A percentile compares a stretch with the other conserved stretches of the same genome.
Evolutionary conservation across 2,888 invertebrate genomes (phyloP).

Genomic region (Tuberolachnus salignus): DNA sequence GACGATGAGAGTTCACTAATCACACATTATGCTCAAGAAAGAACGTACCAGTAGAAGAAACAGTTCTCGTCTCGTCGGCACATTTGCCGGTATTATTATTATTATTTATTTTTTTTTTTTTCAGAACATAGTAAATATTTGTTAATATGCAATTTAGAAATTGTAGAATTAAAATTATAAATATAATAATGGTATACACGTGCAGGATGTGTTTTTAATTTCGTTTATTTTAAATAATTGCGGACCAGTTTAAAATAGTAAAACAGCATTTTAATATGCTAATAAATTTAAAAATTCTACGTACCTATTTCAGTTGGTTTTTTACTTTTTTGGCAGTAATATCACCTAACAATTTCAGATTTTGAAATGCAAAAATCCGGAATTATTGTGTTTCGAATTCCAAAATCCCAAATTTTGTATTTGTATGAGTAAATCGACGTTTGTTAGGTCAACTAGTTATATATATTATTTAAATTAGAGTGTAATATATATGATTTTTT

Average conservation of each 20-base stretch:
- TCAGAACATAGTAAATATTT: too few relatives aligned
- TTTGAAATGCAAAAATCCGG: too few relatives aligned
- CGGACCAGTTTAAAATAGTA: background rate
- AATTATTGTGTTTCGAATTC: too few relatives aligned
- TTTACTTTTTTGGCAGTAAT: too few relatives aligned
- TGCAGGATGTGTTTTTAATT: background rate
- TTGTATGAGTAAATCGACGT: too few relatives aligned
- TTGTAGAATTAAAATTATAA: background rate
- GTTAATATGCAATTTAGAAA: background rate
- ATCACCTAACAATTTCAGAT: too few relatives aligned
- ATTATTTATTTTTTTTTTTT: too few relatives aligned
- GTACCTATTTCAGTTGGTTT: too few relatives aligned
- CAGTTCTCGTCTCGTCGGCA: background rate
- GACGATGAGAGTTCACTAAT: background rate
- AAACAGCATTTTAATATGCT: background rate
- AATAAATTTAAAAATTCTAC: background rate
- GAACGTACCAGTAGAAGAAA: slow-evolving; percentile 33
- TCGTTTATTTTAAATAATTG: background rate
- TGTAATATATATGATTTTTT: too few relatives aligned
- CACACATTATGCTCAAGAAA: slow-evolving; percentile 37
- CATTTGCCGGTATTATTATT: background rate
- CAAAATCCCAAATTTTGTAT: too few relatives aligned
- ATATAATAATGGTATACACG: background rate
- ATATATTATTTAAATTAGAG: too few relatives aligned
- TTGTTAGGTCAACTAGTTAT: too few relatives aligned